These are phyloP conservation scores for Callopanchax toddi DNA, from an alignment of 2,113 vertebrate species.

Conservation along the genomic window DNA sequence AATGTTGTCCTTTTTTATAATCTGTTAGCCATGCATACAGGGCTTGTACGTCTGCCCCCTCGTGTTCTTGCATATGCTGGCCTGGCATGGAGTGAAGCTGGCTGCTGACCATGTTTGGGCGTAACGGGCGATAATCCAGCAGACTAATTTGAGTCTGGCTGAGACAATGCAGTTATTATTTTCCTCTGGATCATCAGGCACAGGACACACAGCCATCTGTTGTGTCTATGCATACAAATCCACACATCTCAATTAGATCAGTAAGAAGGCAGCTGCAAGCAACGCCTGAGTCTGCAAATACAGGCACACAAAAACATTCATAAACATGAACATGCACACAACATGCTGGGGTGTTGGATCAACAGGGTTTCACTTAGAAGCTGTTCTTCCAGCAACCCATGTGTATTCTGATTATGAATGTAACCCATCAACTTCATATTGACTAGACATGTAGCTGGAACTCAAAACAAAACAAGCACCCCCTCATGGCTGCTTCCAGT, in stretches of 20 bases:
- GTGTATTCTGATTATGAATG: background rate
- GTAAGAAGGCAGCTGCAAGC: constrained; percentile 87
- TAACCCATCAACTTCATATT: too few species aligned
- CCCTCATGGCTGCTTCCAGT: too few species aligned
- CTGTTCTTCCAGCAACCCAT: constrained; percentile 27
- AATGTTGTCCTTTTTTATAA: background rate
- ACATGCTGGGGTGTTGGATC: constrained; percentile 24
- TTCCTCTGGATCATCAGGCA: constrained; percentile 96
- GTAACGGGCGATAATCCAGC: constrained; percentile 89
- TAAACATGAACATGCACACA: constrained; percentile 15
- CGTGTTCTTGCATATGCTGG: constrained; percentile 88
- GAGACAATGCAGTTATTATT: constrained; percentile 99
- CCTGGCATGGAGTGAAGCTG: constrained; percentile 88
- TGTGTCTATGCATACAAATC: constrained; percentile 78
- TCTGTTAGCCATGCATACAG: constrained; percentile 5
- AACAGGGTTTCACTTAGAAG: constrained; percentile 19
- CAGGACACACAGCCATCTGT: constrained; percentile 98
- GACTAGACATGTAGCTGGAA: too few species aligned
- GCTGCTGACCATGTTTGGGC: constrained; percentile 73
- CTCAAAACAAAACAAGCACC: too few species aligned
- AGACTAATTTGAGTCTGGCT: constrained; percentile 98
- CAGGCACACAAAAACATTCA: constrained; percentile 9
- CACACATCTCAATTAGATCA: constrained; percentile 88
- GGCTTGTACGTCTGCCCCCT: constrained; percentile 1
- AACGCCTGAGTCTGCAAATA: constrained; percentile 34